phyloP scores from a whole-genome alignment of 1,140 invertebrate genomes.

The Drosophila lowei region DNA sequence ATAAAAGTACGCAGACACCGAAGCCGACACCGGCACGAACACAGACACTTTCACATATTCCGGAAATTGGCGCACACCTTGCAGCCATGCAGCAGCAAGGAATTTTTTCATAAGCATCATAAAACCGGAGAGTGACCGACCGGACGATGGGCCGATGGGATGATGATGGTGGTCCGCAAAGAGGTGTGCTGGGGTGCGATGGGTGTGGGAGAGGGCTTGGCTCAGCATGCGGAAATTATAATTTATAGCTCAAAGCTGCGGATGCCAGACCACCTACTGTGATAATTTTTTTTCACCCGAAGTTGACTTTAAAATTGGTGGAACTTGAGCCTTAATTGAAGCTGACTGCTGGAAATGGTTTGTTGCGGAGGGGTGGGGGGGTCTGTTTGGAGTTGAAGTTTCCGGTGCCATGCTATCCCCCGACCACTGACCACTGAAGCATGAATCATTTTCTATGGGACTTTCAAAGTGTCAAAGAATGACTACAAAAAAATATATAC shows the following conservation, averaged over 20 bases:
- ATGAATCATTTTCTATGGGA: constrained; percentile 36
- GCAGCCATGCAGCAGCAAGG: constrained; percentile 67
- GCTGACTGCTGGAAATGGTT: constrained; percentile 27
- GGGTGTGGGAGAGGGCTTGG: constrained; percentile 1
- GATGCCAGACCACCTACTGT: constrained; percentile 42
- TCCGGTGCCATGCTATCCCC: not conserved
- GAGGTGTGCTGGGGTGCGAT: not conserved
- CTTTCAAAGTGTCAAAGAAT: constrained; percentile 27
- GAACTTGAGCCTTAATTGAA: constrained; percentile 34
- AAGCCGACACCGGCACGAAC: constrained; percentile 6
- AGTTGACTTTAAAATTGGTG: constrained; percentile 35
- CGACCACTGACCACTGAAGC: constrained; percentile 30
- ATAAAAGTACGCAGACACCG: constrained; percentile 5
- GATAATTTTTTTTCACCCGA: constrained; percentile 23
- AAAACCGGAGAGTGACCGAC: constrained; percentile 52
- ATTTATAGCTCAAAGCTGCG: constrained; percentile 74
- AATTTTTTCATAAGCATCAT: constrained; percentile 64
- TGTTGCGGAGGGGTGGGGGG: not conserved
- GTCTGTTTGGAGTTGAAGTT: not conserved
- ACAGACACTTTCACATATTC: constrained; percentile 54
- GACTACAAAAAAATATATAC: too few relatives aligned
- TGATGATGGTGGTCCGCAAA: constrained; percentile 5
- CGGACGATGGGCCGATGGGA: constrained; percentile 37
- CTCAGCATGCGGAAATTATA: constrained; percentile 73
- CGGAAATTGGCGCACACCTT: constrained; percentile 79